phyloP scores from a whole-genome alignment of 2,888 invertebrate species.

The Augochlorella aurata region DNA sequence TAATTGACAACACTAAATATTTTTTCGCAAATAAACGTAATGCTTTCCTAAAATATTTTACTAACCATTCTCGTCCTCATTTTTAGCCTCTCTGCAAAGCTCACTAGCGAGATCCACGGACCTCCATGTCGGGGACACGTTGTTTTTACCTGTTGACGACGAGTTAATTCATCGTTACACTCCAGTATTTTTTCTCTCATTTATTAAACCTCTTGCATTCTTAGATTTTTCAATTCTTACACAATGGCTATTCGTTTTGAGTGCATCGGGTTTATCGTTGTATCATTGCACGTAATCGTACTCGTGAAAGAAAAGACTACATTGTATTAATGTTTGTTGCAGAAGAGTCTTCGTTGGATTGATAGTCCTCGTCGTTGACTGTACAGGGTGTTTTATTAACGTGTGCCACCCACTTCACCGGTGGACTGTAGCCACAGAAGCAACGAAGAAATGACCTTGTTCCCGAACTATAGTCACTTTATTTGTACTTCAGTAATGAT shows the following conservation, averaged over 20 bases:
- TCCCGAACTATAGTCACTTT: neutral
- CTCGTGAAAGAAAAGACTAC: neutral
- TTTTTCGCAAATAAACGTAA: conserved; percentile 79
- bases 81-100: conserved; percentile 45
- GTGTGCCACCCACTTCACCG: neutral
- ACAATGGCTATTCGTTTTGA: neutral
- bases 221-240: too few relatives aligned
- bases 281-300: neutral
- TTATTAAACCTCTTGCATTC: neutral
- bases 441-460: neutral
- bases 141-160: conserved; percentile 4
- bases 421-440: neutral
- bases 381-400: neutral
- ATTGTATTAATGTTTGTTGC: neutral
- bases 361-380: neutral
- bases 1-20: conserved; percentile 69
- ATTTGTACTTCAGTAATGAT: neutral
- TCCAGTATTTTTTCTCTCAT: neutral
- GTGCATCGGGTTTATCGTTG: neutral
- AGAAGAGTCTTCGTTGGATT: neutral
- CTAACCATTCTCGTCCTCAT: conserved; percentile 76
- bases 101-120: neutral
- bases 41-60: conserved; percentile 78
- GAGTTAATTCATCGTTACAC: neutral
- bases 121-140: conserved; percentile 21